These are phyloP conservation scores for Nezara viridula DNA, from an alignment of 2,888 invertebrate genomes.

Conservation along the genomic window DNA sequence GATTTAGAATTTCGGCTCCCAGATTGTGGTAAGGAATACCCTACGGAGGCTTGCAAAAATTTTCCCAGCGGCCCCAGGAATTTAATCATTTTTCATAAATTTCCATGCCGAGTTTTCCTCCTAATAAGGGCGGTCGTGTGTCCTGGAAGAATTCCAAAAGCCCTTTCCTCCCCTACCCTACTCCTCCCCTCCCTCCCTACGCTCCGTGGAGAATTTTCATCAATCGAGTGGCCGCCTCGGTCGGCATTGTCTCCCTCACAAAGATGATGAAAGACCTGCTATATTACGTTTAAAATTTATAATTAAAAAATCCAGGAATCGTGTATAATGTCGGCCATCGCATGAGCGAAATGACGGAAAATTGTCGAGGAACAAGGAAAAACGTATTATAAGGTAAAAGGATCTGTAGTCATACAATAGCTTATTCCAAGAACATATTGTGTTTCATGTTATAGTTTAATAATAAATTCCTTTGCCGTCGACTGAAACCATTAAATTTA, in stretches of 20 bases:
- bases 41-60: neutral
- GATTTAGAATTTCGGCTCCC: neutral
- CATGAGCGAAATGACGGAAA: neutral
- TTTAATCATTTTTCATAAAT: slow-evolving; percentile 38
- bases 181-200: no score
- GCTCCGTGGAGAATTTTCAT: slow-evolving; percentile 1
- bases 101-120: slow-evolving; percentile 14
- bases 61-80: neutral
- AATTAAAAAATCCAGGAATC: neutral
- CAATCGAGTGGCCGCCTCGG: slow-evolving; percentile 7
- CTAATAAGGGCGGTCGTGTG: slow-evolving; percentile 26
- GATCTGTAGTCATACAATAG: neutral
- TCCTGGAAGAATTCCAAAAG: slow-evolving; percentile 37
- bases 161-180: neutral
- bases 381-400: neutral
- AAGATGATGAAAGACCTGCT: neutral
- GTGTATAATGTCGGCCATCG: neutral
- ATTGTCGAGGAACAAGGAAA: neutral
- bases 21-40: neutral
- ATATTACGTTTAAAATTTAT: neutral
- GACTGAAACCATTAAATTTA: no score
- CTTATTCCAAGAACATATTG: neutral
- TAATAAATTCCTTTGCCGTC: no score
- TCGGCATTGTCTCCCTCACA: neutral
- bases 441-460: no score